Percentiles rank a stretch among this genome's conserved stretches.
Evolutionary conservation across 2,113 vertebrate species (phyloP).

Genomic region (Todiramphus chloris): DNA sequence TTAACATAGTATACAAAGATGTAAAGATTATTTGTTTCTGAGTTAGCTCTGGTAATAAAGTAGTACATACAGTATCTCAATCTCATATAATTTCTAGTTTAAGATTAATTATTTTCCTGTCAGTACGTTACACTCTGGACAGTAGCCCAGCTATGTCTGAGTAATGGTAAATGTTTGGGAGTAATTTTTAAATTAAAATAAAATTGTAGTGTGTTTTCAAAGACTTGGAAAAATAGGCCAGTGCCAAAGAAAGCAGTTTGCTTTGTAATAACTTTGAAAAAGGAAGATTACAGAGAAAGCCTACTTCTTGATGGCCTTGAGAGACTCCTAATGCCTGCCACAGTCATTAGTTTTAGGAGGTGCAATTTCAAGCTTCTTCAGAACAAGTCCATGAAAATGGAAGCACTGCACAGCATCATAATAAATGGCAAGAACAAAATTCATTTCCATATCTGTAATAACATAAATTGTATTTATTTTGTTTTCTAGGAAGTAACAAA

Average conservation of each 20-base stretch:
- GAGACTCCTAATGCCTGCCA: background rate
- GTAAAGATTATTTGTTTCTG: background rate
- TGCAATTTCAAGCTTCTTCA: background rate
- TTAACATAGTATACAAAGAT: background rate
- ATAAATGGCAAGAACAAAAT: background rate
- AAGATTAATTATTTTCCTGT: background rate
- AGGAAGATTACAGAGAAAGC: background rate
- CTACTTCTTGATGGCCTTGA: background rate
- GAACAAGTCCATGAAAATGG: background rate
- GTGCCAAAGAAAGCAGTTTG: background rate
- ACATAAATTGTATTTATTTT: background rate
- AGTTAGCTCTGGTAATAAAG: background rate
- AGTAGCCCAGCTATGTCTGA: background rate
- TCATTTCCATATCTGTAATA: background rate
- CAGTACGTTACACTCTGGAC: background rate
- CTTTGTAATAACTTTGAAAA: background rate
- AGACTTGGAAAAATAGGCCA: background rate
- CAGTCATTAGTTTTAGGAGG: background rate
- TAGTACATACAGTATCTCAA: background rate
- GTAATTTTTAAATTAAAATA: conserved; percentile 6
- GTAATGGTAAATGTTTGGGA: background rate
- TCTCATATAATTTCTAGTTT: background rate
- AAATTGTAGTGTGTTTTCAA: background rate
- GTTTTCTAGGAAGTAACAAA: background rate
- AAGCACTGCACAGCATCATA: background rate